Base-by-base conservation (phyloP, 2,113 vertebrate genomes). In the Mastomys natalensis region DNA sequence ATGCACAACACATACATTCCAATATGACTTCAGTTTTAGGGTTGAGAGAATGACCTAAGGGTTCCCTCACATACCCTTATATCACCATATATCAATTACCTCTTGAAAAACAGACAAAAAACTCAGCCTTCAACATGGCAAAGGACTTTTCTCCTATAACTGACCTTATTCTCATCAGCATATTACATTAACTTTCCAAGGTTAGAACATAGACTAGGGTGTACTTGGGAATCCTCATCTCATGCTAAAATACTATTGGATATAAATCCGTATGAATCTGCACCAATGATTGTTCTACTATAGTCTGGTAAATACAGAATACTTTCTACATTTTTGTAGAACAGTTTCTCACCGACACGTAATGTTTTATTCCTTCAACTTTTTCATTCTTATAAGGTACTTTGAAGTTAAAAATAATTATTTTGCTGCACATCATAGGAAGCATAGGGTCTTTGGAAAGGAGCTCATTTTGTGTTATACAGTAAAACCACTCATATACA, bases 341-440 rank as follows among this genome's bases (percentile, higher is more conserved):
- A 66, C 34, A 92, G 26, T 5, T 0, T n/a, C 80, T 90, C 37
- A 86, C 6, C 96, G 64, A 95, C 5, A 89, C 7, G 48, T 0
- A 0, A 51, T 10, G 93, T 81, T 90, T 95, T 34, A 76, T 87
- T 7, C 7, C 29, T 88, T 94, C 12, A 7, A 0, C 2, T 1
- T 37, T 29, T 51, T 95, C 34, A 37, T 48, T 89, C 17, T 78
- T 81, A 51, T 51, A 77, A 68, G 26, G 40, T 76, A 85, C 29
- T 78, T 16, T 74, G 70, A 72, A 72, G 70, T 72, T 8, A 72
- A 34, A 24, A 60, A 1, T 1, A 45, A 16, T 58, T 78, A 87
- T 97, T 95, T 96, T 16, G 43, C 1, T 90, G 16, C 81, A 5
- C 13, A 45, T 95, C 21, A 70, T 87, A 92, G 96, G 88, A 96